phyloP scores from a whole-genome alignment of 2,888 invertebrate species.

The Drosophila neotestacea region DNA sequence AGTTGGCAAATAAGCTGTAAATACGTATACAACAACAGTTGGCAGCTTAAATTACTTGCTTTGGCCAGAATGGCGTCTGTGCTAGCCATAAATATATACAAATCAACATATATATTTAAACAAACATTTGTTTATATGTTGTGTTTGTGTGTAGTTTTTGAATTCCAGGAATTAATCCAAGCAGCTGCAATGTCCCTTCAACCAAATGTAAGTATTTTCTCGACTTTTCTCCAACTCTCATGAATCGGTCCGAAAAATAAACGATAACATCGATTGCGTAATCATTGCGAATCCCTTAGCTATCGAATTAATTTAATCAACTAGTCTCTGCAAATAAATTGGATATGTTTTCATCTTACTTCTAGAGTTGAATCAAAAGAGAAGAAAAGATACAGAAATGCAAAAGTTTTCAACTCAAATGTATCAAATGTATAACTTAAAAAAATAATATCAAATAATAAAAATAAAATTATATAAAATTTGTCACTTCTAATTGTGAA shows the following conservation, averaged over 20 bases:
- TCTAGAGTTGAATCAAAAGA: no score
- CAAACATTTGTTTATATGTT: neutral
- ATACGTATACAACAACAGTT: constrained; percentile 15
- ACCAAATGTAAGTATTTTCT: constrained; percentile 4
- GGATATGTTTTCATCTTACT: neutral
- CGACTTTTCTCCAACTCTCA: constrained; percentile 20
- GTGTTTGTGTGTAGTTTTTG: constrained; percentile 3
- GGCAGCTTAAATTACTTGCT: constrained; percentile 31
- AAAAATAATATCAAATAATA: no score
- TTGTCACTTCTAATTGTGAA: no score
- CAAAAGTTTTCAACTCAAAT: no score
- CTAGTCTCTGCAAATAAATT: no score
- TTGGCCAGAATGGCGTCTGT: constrained; percentile 15
- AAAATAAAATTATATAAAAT: no score
- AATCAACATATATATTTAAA: neutral
- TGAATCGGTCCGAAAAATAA: constrained; percentile 9
- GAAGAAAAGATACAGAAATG: no score
- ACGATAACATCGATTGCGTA: constrained; percentile 9
- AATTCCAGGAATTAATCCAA: constrained; percentile 35
- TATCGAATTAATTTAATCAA: no score
- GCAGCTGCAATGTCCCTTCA: constrained; percentile 19
- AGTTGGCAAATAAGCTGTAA: constrained; percentile 35
- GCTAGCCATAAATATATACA: constrained; percentile 4
- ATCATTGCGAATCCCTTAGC: constrained; percentile 2
- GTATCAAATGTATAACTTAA: no score